A percentile compares a stretch with the other conserved stretches of the same genome.
These are phyloP conservation scores for Perccottus glenii DNA, from an alignment of 2,113 vertebrate species.

Conservation along the genomic window DNA sequence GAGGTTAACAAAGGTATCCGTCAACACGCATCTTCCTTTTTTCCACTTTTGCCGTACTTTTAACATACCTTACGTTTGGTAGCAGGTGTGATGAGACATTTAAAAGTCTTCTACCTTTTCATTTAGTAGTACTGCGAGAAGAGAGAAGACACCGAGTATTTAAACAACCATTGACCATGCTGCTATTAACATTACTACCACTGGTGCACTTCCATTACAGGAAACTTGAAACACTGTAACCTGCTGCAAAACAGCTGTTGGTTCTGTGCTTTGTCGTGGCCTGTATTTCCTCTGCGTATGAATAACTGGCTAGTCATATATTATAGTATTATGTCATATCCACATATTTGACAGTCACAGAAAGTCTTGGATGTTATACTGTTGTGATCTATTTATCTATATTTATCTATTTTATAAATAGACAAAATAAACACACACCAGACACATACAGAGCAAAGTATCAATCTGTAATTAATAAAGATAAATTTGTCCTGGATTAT, in stretches of 20 bases:
- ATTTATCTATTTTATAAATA: no score
- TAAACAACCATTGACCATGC: conserved; percentile 20
- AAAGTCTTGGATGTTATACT: no score
- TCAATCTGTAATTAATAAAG: no score
- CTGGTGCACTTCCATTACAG: conserved; percentile 41
- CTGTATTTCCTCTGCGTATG: conserved; percentile 14
- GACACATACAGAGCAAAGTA: no score
- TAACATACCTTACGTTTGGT: conserved; percentile 37
- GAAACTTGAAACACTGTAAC: conserved; percentile 47
- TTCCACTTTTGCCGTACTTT: conserved; percentile 13
- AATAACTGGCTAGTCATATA: background rate
- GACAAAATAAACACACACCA: no score
- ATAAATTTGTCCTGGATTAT: no score
- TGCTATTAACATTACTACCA: conserved; percentile 43
- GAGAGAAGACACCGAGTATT: conserved; percentile 33
- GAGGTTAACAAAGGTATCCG: no score
- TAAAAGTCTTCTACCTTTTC: conserved; percentile 58
- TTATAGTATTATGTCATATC: background rate
- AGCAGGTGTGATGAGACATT: conserved; percentile 58
- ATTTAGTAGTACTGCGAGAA: conserved; percentile 42
- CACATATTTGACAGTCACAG: no score
- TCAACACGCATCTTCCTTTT: background rate
- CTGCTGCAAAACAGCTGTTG: conserved; percentile 50
- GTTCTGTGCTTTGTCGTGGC: conserved; percentile 20
- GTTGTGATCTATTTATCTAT: no score